Evolutionary conservation across 2,113 vertebrate genomes (phyloP).

Genomic region (Leptocoma aspasia): DNA sequence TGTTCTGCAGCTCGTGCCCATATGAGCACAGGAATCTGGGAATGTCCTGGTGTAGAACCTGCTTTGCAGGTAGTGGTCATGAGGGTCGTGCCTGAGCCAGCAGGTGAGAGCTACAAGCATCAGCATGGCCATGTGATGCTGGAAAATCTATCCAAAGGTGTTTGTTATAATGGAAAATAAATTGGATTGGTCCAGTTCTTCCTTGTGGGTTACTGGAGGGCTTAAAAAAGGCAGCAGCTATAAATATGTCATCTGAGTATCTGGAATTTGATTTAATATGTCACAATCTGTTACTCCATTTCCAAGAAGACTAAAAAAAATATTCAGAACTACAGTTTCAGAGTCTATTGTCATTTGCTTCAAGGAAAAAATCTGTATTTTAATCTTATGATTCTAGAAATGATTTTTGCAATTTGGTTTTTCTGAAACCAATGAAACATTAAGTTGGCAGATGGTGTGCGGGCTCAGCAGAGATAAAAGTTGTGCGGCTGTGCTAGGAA

Average conservation of each 20-base stretch:
- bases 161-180: not conserved
- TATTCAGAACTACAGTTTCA: not conserved
- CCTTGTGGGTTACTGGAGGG: not conserved
- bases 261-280: constrained; percentile 32
- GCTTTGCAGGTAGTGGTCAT: not conserved
- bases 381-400: constrained; percentile 37
- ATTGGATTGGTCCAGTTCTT: not conserved
- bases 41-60: not conserved
- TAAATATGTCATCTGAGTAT: constrained; percentile 7
- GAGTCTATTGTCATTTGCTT: not conserved
- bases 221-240: constrained; percentile 22
- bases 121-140: not conserved
- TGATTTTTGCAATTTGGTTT: constrained; percentile 10
- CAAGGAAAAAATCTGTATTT: constrained; percentile 23
- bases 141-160: not conserved
- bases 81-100: rapidly evolving
- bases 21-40: not conserved
- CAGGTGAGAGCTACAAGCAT: not conserved
- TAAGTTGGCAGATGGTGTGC: constrained; percentile 56
- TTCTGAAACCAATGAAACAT: constrained; percentile 43
- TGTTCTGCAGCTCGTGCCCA: not conserved
- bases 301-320: not conserved
- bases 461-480: constrained; percentile 31
- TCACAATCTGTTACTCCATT: constrained; percentile 30
- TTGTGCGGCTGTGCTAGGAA: constrained; percentile 34